Evolutionary conservation across 2,113 vertebrate genomes (phyloP), one percentile per base, ranked within the genome.

Genomic region (Percopsis transmontana): DNA sequence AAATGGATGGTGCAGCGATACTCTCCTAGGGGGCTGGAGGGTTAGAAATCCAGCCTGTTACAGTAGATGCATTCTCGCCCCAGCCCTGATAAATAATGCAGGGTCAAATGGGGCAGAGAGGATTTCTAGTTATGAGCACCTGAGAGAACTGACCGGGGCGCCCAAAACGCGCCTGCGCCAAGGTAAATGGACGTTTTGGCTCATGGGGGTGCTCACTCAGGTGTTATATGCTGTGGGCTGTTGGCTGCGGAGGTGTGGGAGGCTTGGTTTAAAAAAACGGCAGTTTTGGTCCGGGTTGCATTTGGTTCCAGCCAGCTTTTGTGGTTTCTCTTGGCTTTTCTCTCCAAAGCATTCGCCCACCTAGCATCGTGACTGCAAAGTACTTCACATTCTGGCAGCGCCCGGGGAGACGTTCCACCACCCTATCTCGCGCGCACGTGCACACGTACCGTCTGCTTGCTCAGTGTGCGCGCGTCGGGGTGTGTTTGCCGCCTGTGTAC

Each of bases 21-120:
- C 53, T 66, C 64, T 55, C 67, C 67, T 40, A 72, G 12, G 48
- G 58, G 33, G 59, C 15, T 61, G 3, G 56, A 45, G 70, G 66
- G 66, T 73, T 63, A 58, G 62, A 18, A 71, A 64, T 62, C 62
- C 72, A 77, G 76, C 77, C 75, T 70, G 74, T 83, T 80, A n/a
- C n/a, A n/a, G n/a, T n/a, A 51, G 44, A 67, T 54, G 70, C 60
- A 7, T 38, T 58, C 62, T 75, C 70, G 80, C 63, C 54, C 58
- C 58, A 19, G 0, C 14, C 50, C 54, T 76, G 70, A 85, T 85
- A 76, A 85, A 87, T 87, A 85, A 87, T 83, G 76, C 77, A 85
- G 70, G 81, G 74, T 83, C 48, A 76, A 71, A 60, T 19, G 58
- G 61, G 60, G 69, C 64, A 59, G 66, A 68, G 48, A 42, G 72